Evolutionary conservation across 2,113 vertebrate species (phyloP), one percentile per base, ranked within the genome.

Genomic region (Nothocercus julius): DNA sequence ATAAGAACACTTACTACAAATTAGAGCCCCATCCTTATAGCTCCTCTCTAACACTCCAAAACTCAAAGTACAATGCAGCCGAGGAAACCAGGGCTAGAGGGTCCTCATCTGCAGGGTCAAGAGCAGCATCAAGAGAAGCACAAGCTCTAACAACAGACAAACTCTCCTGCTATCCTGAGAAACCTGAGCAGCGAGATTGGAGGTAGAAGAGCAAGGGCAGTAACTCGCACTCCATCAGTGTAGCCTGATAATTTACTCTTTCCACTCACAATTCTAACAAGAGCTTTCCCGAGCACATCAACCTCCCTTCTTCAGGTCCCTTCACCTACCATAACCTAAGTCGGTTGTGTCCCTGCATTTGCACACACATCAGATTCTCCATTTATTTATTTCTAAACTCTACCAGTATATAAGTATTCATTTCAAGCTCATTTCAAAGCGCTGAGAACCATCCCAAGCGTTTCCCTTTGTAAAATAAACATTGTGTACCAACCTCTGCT

Each of bases 401-500:
- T 27, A 62, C 22, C 45, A 40, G 45, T 24, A 62, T 25, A 22
- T n/a, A 24, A 93, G 34, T 3, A 12, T 30, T 30, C 42, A 69
- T 12, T 42, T 90, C 53, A 69, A 7, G 15, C 42, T 47, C 32
- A 59, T 22, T 28, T 10, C 42, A 11, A 61, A 82, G 59, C 20
- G 44, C 0, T 73, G 62, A 73, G 86, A 93, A 54, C 3, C 42
- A 85, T 2, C 62, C 75, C 59, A 20, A 66, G 49, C 87, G 74
- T 10, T n/a, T 28, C 32, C 44, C 38, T 86, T 63, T 62, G 49
- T 70, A 76, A 74, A 87, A 44, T 45, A 83, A 93, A 38, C 25
- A 91, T 19, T 25, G n/a, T 67, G 97, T 96, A 99, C 96, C 90
- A 77, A 97, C 99, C 99, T 99, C 99, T 44, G 99, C 97, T 58